phyloP scores from a whole-genome alignment of 2,888 invertebrate species.

The Aradus depressus region DNA sequence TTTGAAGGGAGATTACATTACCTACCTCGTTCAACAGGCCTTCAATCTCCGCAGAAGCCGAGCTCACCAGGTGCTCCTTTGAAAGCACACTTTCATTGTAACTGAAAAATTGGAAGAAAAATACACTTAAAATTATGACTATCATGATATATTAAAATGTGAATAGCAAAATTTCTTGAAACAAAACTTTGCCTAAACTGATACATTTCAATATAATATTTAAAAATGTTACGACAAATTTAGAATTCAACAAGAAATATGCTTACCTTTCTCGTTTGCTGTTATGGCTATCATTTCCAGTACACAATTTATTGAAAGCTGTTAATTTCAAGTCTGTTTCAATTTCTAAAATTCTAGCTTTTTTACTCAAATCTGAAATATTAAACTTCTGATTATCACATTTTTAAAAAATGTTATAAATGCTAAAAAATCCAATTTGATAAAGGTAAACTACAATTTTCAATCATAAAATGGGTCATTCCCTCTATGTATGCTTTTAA shows the following conservation, averaged over 20 bases:
- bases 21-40: conserved; percentile 67
- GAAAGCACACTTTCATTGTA: conserved; percentile 78
- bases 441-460: too few species aligned
- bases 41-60: conserved; percentile 84
- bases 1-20: too few species aligned
- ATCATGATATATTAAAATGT: background rate
- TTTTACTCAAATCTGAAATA: background rate
- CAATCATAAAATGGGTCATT: too few species aligned
- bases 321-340: conserved; percentile 6
- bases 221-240: background rate
- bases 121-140: background rate
- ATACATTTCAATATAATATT: background rate
- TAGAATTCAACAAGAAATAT: background rate
- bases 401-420: too few species aligned
- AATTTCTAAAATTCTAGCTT: conserved; percentile 7
- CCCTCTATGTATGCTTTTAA: too few species aligned
- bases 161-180: too few species aligned
- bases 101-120: conserved; percentile 34
- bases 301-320: background rate
- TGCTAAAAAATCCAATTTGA: too few species aligned
- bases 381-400: too few species aligned
- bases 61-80: conserved; percentile 83
- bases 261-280: too few species aligned
- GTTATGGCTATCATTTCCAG: background rate
- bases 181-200: background rate